Percentiles rank a stretch among this genome's conserved stretches.
Evolutionary conservation across 2,888 invertebrate species (phyloP).

Genomic region (Sphinx pinastri): DNA sequence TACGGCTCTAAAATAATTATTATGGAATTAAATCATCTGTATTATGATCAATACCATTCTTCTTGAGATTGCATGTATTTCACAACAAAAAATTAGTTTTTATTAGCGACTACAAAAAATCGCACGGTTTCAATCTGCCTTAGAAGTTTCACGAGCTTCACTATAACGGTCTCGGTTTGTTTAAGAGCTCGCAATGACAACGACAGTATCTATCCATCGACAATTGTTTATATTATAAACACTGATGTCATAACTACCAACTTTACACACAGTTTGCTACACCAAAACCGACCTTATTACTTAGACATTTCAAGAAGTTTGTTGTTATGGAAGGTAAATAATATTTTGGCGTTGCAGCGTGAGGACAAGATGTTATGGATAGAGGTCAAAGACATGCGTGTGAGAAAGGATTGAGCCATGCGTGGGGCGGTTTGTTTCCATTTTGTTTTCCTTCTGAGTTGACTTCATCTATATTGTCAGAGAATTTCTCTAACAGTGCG

Average conservation of each 20-base stretch:
- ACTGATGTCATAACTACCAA: conserved; percentile 55
- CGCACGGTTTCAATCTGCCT: conserved; percentile 42
- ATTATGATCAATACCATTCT: no score
- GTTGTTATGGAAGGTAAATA: not conserved
- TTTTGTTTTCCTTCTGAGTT: conserved; percentile 29
- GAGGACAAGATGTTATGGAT: conserved; percentile 70
- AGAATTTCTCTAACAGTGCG: no score
- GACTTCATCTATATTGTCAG: not conserved
- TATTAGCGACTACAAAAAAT: conserved; percentile 31
- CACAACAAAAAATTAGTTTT: conserved; percentile 25
- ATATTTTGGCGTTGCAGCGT: conserved; percentile 39
- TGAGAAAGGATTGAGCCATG: conserved; percentile 52
- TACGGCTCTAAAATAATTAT: no score
- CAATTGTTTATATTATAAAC: conserved; percentile 75
- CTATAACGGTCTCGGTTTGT: conserved; percentile 50
- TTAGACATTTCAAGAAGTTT: not conserved
- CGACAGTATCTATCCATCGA: conserved; percentile 75
- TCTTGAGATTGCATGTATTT: not conserved
- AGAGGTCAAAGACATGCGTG: conserved; percentile 67
- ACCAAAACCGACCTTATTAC: conserved; percentile 8
- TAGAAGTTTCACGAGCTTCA: conserved; percentile 31
- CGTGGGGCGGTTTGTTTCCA: conserved; percentile 28
- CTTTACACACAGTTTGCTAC: conserved; percentile 15
- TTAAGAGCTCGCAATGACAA: conserved; percentile 68
- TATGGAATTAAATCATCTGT: no score